Evolutionary conservation across 2,113 vertebrate genomes (phyloP).

Genomic region (Isurus oxyrinchus): DNA sequence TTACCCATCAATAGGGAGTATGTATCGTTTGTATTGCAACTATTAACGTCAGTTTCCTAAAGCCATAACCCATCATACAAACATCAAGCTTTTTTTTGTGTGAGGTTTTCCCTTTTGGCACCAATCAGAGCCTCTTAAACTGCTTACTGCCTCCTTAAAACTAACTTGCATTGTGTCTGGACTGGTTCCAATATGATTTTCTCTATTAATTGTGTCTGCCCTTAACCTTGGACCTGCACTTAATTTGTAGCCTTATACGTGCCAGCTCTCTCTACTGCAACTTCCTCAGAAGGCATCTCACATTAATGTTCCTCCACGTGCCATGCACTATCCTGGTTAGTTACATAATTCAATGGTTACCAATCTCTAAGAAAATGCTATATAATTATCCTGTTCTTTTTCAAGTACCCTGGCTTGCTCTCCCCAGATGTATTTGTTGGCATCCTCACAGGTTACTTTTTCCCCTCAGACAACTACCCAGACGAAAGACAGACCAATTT

Average conservation of each 20-base stretch:
- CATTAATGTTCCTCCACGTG: background rate
- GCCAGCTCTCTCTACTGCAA: background rate
- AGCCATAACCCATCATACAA: background rate
- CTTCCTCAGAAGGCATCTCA: background rate
- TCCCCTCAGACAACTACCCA: background rate
- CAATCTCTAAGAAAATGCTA: background rate
- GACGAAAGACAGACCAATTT: background rate
- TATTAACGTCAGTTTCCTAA: background rate
- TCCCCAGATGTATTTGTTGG: background rate
- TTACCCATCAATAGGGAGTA: background rate
- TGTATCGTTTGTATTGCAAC: background rate
- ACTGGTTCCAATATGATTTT: background rate
- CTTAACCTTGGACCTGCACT: too few species aligned
- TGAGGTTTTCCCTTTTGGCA: background rate
- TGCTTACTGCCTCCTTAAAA: background rate
- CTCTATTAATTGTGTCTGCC: background rate
- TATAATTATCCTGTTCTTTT: conserved; percentile 26
- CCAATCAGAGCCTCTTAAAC: background rate
- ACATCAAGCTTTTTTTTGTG: background rate
- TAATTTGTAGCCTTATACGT: conserved; percentile 6
- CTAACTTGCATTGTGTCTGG: background rate
- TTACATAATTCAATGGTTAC: too few species aligned
- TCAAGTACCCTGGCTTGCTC: background rate
- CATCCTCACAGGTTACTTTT: background rate
- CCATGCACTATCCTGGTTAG: background rate